Evolutionary conservation across 2,888 invertebrate genomes (phyloP).

Genomic region (Hypolimnas misippus): DNA sequence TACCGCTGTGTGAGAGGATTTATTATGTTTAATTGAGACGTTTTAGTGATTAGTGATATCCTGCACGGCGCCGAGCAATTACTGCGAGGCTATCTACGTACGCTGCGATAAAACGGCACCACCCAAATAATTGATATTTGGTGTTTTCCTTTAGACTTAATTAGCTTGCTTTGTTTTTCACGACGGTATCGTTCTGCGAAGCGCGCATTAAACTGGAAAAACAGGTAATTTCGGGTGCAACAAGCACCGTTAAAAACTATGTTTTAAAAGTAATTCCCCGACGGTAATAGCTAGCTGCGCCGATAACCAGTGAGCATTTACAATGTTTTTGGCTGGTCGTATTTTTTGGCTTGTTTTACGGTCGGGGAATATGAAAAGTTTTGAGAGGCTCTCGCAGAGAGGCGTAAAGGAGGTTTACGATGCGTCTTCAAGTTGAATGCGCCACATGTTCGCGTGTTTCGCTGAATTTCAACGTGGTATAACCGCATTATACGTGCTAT

Average conservation of each 20-base stretch:
- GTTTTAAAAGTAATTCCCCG: slow-evolving; percentile 78
- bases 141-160: slow-evolving; percentile 50
- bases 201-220: slow-evolving; percentile 57
- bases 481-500: slow-evolving; percentile 77
- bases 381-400: slow-evolving; percentile 75
- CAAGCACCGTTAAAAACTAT: slow-evolving; percentile 73
- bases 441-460: slow-evolving; percentile 75
- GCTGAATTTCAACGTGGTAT: slow-evolving; percentile 71
- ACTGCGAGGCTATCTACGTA: slow-evolving; percentile 3
- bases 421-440: slow-evolving; percentile 78
- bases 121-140: slow-evolving; percentile 47
- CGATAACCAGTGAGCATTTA: slow-evolving; percentile 79
- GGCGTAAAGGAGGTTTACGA: slow-evolving; percentile 83
- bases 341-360: slow-evolving; percentile 82
- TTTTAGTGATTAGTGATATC: slow-evolving; percentile 35
- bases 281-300: slow-evolving; percentile 59
- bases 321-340: slow-evolving; percentile 82
- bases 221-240: slow-evolving; percentile 67
- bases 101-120: slow-evolving; percentile 3
- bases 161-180: slow-evolving; percentile 58
- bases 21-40: slow-evolving; percentile 38
- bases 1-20: slow-evolving; percentile 29
- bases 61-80: slow-evolving; percentile 11
- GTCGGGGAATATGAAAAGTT: slow-evolving; percentile 83
- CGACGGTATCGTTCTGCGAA: slow-evolving; percentile 48